A percentile compares a stretch with the other conserved stretches of the same genome.
phyloP scores from a whole-genome alignment of 2,113 vertebrate genomes.

The Oxygymnocypris stewartii region DNA sequence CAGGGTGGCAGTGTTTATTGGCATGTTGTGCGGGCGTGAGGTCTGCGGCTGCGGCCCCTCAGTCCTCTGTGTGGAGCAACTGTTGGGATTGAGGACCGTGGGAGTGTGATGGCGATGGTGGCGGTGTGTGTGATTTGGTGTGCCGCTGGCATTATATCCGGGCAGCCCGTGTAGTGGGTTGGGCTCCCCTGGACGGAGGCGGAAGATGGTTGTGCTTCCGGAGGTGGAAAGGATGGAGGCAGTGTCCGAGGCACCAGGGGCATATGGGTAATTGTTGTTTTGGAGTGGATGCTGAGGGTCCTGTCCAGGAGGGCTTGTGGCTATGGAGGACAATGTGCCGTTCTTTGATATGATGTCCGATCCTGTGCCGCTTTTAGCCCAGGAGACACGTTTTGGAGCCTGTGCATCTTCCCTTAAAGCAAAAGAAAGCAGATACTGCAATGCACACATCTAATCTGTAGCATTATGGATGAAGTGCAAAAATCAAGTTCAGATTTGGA shows the following conservation, averaged over 20 bases:
- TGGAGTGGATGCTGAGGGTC: slow-evolving; percentile 61
- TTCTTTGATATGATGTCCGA: slow-evolving; percentile 86
- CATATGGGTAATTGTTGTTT: slow-evolving; percentile 70
- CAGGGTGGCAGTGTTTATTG: slow-evolving; percentile 72
- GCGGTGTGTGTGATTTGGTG: slow-evolving; percentile 47
- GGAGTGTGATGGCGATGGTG: slow-evolving; percentile 62
- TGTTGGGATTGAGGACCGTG: slow-evolving; percentile 23
- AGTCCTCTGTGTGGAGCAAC: slow-evolving; percentile 65
- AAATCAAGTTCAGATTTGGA: background rate
- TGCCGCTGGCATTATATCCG: slow-evolving; percentile 70
- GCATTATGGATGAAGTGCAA: background rate
- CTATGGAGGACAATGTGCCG: slow-evolving; percentile 84
- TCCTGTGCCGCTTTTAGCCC: slow-evolving; percentile 81
- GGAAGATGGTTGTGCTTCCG: slow-evolving; percentile 68
- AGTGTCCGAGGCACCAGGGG: slow-evolving; percentile 64
- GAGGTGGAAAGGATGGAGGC: slow-evolving; percentile 70
- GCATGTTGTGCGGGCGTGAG: slow-evolving; percentile 41
- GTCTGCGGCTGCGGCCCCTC: slow-evolving; percentile 75
- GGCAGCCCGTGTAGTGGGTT: slow-evolving; percentile 76
- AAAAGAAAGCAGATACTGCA: background rate
- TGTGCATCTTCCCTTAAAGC: slow-evolving; percentile 82
- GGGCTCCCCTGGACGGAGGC: slow-evolving; percentile 67
- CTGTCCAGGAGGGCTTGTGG: slow-evolving; percentile 74
- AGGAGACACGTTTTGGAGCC: slow-evolving; percentile 83
- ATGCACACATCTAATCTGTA: background rate